Evolutionary conservation across 2,113 vertebrate species (phyloP).

Genomic region (Protomyctophum bolini): DNA sequence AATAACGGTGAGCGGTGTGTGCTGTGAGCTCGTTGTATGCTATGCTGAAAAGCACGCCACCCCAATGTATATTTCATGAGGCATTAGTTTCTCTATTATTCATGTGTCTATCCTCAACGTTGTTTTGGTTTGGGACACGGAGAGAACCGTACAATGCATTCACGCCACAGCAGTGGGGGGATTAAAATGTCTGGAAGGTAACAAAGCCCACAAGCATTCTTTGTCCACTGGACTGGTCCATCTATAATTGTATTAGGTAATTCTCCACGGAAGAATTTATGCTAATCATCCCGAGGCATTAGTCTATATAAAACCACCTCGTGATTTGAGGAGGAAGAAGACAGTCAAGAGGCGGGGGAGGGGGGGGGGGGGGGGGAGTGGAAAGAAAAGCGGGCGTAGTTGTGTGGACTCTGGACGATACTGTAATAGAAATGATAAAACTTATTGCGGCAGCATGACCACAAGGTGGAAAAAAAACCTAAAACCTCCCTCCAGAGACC

Average conservation of each 20-base stretch:
- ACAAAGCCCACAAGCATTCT: slow-evolving; percentile 36
- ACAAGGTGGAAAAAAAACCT: slow-evolving; percentile 11
- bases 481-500: slow-evolving; percentile 21
- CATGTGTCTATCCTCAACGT: slow-evolving; percentile 42
- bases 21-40: slow-evolving; percentile 35
- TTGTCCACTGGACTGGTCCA: slow-evolving; percentile 43
- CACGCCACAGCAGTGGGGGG: slow-evolving; percentile 30
- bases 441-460: slow-evolving; percentile 11
- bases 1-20: slow-evolving; percentile 51
- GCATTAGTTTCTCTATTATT: slow-evolving; percentile 63
- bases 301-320: slow-evolving; percentile 46
- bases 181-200: slow-evolving; percentile 44
- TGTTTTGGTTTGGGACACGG: slow-evolving; percentile 53
- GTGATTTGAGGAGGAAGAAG: slow-evolving; percentile 10
- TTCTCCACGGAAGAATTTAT: slow-evolving; percentile 62
- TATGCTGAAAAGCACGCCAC: slow-evolving; percentile 25
- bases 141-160: slow-evolving; percentile 57
- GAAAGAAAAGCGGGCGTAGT: slow-evolving; percentile 11
- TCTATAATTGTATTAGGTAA: slow-evolving; percentile 55
- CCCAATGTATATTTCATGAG: slow-evolving; percentile 71
- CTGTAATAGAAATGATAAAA: slow-evolving; percentile 20
- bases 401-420: slow-evolving; percentile 26
- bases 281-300: slow-evolving; percentile 49
- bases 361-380: slow-evolving; percentile 12
- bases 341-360: not conserved